Evolutionary conservation across 2,113 vertebrate species (phyloP).

Genomic region (Rhizomys pruinosus): DNA sequence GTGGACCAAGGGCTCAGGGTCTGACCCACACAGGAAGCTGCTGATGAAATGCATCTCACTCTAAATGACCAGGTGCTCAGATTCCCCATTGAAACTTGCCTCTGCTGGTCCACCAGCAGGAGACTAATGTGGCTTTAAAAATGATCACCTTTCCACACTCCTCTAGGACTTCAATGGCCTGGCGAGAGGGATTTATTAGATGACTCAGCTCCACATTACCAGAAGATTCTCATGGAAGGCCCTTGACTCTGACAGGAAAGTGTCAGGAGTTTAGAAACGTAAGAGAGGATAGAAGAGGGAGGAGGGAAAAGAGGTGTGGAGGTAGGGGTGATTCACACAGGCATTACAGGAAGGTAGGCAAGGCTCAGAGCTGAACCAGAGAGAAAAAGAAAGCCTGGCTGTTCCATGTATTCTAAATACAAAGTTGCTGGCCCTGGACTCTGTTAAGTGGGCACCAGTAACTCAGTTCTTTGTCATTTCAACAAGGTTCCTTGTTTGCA

Average conservation of each 20-base stretch:
- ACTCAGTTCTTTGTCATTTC: neutral
- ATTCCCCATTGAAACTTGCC: neutral
- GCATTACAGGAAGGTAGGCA: neutral
- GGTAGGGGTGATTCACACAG: neutral
- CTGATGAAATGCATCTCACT: fast-evolving
- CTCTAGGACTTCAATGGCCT: neutral
- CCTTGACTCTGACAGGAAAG: neutral
- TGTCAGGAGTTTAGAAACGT: neutral
- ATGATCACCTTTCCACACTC: neutral
- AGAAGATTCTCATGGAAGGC: neutral
- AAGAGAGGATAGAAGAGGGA: neutral
- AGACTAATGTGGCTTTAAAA: neutral
- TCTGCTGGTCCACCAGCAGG: neutral
- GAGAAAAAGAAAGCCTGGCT: neutral
- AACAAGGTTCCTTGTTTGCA: neutral
- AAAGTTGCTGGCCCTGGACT: neutral
- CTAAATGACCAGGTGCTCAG: fast-evolving
- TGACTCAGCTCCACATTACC: neutral
- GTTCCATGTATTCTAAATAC: too few relatives aligned
- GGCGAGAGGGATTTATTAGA: neutral
- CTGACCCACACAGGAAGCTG: neutral
- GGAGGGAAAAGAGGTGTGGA: neutral
- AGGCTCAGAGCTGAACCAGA: neutral
- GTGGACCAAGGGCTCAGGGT: neutral
- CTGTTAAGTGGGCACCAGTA: neutral